Evolutionary conservation across 2,888 invertebrate genomes (phyloP).

Genomic region (Camptogramma bilineatum): DNA sequence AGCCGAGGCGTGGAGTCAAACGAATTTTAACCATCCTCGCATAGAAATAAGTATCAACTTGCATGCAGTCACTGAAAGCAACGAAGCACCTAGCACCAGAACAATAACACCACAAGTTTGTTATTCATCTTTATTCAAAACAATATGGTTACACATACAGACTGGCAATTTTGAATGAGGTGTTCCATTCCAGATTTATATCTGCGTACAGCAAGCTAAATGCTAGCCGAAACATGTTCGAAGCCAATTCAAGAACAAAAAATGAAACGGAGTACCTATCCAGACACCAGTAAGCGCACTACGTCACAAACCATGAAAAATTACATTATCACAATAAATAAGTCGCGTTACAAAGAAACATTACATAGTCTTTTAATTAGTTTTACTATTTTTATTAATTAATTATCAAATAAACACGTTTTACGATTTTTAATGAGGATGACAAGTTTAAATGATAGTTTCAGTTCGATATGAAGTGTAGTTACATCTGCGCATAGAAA

Average conservation of each 20-base stretch:
- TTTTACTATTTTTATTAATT: constrained; percentile 76
- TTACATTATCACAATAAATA: constrained; percentile 70
- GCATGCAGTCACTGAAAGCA: constrained; percentile 25
- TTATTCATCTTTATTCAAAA: constrained; percentile 32
- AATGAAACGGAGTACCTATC: constrained; percentile 18
- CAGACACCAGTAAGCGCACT: constrained; percentile 38
- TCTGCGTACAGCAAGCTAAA: constrained; percentile 14
- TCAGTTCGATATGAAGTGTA: constrained; percentile 40
- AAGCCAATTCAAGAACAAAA: constrained; percentile 23
- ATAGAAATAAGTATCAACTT: constrained; percentile 19
- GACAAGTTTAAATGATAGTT: constrained; percentile 47
- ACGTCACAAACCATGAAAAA: constrained; percentile 54
- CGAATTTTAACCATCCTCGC: constrained; percentile 27
- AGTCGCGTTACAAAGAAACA: constrained; percentile 65
- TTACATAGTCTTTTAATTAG: constrained; percentile 71
- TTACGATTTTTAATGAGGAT: constrained; percentile 71
- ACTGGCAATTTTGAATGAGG: constrained; percentile 24
- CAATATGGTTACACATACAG: constrained; percentile 25
- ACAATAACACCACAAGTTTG: constrained; percentile 29
- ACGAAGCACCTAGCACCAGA: constrained; percentile 40
- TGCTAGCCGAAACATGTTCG: constrained; percentile 19
- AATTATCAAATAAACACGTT: constrained; percentile 59
- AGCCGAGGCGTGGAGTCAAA: constrained; percentile 17
- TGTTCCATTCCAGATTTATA: constrained; percentile 28
- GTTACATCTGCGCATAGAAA: constrained; percentile 65